Percentiles rank a stretch among this genome's conserved stretches.
phyloP scores from a whole-genome alignment of 2,113 vertebrate genomes.

The Triplophysa siluroides region DNA sequence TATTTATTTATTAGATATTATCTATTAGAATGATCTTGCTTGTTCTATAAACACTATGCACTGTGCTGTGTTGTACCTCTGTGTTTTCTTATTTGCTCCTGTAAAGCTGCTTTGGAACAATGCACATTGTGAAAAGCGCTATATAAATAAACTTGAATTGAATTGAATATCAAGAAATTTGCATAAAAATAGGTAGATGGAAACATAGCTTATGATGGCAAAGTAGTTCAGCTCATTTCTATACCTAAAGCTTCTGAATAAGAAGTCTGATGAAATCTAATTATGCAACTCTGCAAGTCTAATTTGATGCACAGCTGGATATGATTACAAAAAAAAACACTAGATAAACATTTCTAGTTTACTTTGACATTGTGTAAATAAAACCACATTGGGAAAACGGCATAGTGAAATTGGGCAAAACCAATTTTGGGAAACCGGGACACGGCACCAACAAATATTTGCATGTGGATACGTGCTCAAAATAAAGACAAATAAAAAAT shows the following conservation, averaged over 20 bases:
- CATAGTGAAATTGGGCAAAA: not conserved
- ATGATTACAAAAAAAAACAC: not conserved
- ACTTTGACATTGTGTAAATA: not conserved
- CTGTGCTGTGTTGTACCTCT: no score
- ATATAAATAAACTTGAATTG: no score
- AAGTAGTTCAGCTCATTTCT: not conserved
- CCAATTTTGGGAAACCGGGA: not conserved
- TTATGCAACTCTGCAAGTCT: not conserved
- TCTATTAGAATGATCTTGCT: no score
- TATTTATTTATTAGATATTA: no score
- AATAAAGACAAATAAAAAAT: not conserved
- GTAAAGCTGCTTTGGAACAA: no score
- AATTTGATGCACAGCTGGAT: not conserved
- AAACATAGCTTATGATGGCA: no score
- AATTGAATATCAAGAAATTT: no score
- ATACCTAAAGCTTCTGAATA: not conserved
- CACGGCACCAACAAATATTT: slow-evolving; percentile 25
- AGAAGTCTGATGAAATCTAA: no score
- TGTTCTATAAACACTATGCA: no score
- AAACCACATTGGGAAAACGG: not conserved
- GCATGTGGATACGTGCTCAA: not conserved
- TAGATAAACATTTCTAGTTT: not conserved
- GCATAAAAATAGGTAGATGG: no score
- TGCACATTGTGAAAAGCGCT: no score
- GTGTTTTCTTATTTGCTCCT: no score